A percentile compares a stretch with the other conserved stretches of the same genome.
These are phyloP conservation scores for Yponomeuta cagnagella DNA, from an alignment of 2,888 invertebrate genomes.

Conservation along the genomic window DNA sequence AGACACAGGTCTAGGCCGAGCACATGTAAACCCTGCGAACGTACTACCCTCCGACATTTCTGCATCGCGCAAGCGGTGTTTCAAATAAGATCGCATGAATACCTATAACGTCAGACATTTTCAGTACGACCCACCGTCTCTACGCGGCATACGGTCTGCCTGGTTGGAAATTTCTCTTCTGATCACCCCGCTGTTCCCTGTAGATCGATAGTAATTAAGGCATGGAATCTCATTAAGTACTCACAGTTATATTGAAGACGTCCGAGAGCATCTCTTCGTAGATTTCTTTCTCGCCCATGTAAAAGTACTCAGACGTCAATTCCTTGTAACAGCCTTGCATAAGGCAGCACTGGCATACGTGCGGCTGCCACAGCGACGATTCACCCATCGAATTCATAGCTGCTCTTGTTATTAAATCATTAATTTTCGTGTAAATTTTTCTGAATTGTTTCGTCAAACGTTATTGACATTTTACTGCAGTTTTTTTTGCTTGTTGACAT, in stretches of 20 bases:
- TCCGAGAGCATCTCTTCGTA: slow-evolving; percentile 37
- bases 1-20: too few relatives aligned
- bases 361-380: slow-evolving; percentile 10
- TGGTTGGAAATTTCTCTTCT: too few relatives aligned
- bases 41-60: too few relatives aligned
- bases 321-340: slow-evolving; percentile 29
- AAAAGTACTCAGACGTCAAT: slow-evolving; percentile 31
- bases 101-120: too few relatives aligned
- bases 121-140: too few relatives aligned
- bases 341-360: slow-evolving; percentile 43
- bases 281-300: slow-evolving; percentile 31
- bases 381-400: not conserved
- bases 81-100: too few relatives aligned
- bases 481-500: not conserved
- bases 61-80: too few relatives aligned
- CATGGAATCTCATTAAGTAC: slow-evolving; percentile 4
- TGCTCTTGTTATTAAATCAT: not conserved
- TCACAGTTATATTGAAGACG: slow-evolving; percentile 44
- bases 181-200: too few relatives aligned
- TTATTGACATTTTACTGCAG: not conserved
- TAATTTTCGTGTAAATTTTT: not conserved
- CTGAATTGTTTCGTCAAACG: not conserved
- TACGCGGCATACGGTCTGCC: too few relatives aligned
- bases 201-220: too few relatives aligned
- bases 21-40: too few relatives aligned